Base-by-base conservation (phyloP, 2,797 vertebrate species). In the Pseudochaenichthys georgianus region DNA sequence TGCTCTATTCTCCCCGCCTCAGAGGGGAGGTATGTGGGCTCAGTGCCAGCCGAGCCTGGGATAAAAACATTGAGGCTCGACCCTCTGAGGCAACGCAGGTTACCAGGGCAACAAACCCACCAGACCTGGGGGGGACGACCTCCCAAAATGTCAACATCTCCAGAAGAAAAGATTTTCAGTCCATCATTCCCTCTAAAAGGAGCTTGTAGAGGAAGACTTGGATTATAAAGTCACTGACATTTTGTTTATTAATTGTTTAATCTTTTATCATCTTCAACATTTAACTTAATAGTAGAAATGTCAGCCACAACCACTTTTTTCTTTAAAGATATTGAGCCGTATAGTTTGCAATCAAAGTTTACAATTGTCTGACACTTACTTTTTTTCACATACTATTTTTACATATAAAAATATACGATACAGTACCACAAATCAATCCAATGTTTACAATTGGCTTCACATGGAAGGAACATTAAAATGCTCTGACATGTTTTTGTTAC, bases 1-100 rank as follows among this genome's bases (percentile, higher is more conserved):
- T 23, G 64, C 63, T 45, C 77, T 6, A 69, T 84, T 81, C 23
- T 83, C 65, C 80, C 38, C 0, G 51, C 72, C 73, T 59, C 79
- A 31, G 60, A 80, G 63, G 71, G 81, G 73, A 87, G 84, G 82
- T 88, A 86, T 90, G 86, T 82, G 87, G 88, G 84, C 87, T 53
- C 34, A 0, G 17, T 7, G 88, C 88, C 90, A 92, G 69, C 64
- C 10, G 15, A 13, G 80, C 63, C 84, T 77, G 82, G 75, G 84
- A 88, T 77, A 86, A 67, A 70, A 83, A 70, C 76, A 80, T 28
- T 4, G 13, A 70, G 64, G 77, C 73, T 68, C 60, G 53, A n/a
- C 71, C 47, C 58, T 68, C 4, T 48, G 70, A 73, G 80, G 75
- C 72, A 50, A 55, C 64, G 70, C 81, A 19, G 57, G 84, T 82